phyloP scores from a whole-genome alignment of 2,888 invertebrate genomes.

The Lochmaea capreae region DNA sequence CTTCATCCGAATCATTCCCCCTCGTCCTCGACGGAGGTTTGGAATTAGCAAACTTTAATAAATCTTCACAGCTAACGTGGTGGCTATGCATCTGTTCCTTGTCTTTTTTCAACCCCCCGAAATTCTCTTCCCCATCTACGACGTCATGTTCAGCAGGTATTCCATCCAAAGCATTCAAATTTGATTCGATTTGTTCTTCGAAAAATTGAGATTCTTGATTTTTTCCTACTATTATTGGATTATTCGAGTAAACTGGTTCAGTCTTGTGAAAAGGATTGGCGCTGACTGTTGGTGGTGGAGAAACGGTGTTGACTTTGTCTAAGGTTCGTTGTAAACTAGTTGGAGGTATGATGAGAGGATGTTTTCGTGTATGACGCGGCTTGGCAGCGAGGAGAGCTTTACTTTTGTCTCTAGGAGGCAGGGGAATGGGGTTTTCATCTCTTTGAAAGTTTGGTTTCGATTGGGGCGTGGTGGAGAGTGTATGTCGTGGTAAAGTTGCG shows the following conservation, averaged over 20 bases:
- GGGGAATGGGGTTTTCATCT: slow-evolving; percentile 76
- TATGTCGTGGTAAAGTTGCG: slow-evolving; percentile 51
- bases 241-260: slow-evolving; percentile 59
- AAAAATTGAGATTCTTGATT: slow-evolving; percentile 67
- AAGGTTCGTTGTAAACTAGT: slow-evolving; percentile 72
- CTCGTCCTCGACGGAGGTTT: slow-evolving; percentile 85
- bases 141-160: slow-evolving; percentile 63
- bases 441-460: slow-evolving; percentile 42
- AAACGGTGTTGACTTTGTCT: slow-evolving; percentile 69
- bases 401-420: slow-evolving; percentile 82
- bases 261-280: slow-evolving; percentile 52
- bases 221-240: slow-evolving; percentile 56
- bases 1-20: slow-evolving; percentile 91
- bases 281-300: slow-evolving; percentile 59
- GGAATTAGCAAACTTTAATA: slow-evolving; percentile 87
- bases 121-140: slow-evolving; percentile 50
- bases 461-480: slow-evolving; percentile 40
- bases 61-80: slow-evolving; percentile 91
- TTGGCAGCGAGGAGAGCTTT: slow-evolving; percentile 74
- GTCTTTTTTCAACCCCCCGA: slow-evolving; percentile 44
- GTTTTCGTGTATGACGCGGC: slow-evolving; percentile 82
- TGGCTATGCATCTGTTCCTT: slow-evolving; percentile 68
- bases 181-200: slow-evolving; percentile 73
- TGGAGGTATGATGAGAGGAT: slow-evolving; percentile 82
- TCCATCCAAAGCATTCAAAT: slow-evolving; percentile 72